A percentile compares a stretch with the other conserved stretches of the same genome.
Evolutionary conservation across 2,888 invertebrate genomes (phyloP).

Genomic region (Tenthredo scrophulariae): DNA sequence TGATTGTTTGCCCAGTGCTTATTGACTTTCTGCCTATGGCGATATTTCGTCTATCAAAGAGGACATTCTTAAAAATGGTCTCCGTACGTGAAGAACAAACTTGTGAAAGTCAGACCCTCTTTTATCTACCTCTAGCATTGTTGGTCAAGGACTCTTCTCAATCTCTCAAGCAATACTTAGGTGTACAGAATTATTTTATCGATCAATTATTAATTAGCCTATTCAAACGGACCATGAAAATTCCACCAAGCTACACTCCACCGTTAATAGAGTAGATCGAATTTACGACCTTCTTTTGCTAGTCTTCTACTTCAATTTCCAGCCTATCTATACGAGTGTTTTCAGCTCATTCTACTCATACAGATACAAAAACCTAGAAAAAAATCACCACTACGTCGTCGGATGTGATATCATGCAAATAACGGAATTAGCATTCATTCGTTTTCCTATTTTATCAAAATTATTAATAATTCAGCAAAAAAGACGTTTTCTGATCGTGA

Average conservation of each 20-base stretch:
- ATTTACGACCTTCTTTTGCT: neutral
- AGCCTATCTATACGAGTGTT: neutral
- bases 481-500: neutral
- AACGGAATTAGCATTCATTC: neutral
- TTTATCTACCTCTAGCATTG: neutral
- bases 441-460: neutral
- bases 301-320: neutral
- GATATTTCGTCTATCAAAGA: neutral
- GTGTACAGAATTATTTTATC: neutral
- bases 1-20: neutral
- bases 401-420: neutral
- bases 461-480: neutral
- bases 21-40: neutral
- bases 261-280: neutral
- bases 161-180: neutral
- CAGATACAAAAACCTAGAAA: neutral
- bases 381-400: neutral
- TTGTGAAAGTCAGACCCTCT: constrained; percentile 23
- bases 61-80: neutral
- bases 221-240: neutral
- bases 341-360: neutral
- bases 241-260: neutral
- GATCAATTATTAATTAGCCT: neutral
- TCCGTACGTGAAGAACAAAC: neutral
- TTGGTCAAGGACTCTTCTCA: constrained; percentile 2